Evolutionary conservation across 2,888 invertebrate species (phyloP).

Genomic region (Nomada hirtipes): DNA sequence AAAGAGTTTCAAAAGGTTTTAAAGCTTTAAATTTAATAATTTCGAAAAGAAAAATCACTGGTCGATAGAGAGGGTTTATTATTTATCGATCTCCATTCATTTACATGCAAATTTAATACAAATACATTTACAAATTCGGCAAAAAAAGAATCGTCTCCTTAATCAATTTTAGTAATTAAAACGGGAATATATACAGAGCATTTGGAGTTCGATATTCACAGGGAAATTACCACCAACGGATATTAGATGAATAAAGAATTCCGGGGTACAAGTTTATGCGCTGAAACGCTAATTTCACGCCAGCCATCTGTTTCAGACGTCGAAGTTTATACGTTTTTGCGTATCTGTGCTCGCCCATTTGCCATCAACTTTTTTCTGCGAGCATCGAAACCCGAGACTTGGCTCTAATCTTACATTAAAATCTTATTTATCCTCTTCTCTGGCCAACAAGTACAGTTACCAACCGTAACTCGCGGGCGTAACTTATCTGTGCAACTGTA

Average conservation of each 20-base stretch:
- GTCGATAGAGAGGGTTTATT: too few relatives aligned
- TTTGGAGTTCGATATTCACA: not conserved
- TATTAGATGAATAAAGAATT: not conserved
- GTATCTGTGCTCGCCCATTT: not conserved
- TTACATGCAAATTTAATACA: too few relatives aligned
- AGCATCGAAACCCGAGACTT: not conserved
- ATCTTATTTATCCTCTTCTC: not conserved
- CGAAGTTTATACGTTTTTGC: not conserved
- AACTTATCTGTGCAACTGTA: not conserved
- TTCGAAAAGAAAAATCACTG: too few relatives aligned
- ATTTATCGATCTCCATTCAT: too few relatives aligned
- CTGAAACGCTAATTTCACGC: not conserved
- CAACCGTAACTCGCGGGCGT: not conserved
- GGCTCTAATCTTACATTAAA: slow-evolving; percentile 1
- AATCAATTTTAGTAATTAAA: not conserved
- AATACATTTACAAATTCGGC: too few relatives aligned
- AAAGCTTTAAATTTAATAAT: too few relatives aligned
- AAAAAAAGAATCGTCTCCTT: too few relatives aligned
- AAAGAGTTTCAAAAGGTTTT: too few relatives aligned
- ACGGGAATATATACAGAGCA: not conserved
- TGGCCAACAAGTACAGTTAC: not conserved
- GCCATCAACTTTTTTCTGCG: not conserved
- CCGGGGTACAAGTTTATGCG: not conserved
- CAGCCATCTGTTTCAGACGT: not conserved
- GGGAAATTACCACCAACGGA: not conserved